These are phyloP conservation scores for Leptinotarsa juncta DNA, from an alignment of 2,888 invertebrate genomes.

Conservation along the genomic window DNA sequence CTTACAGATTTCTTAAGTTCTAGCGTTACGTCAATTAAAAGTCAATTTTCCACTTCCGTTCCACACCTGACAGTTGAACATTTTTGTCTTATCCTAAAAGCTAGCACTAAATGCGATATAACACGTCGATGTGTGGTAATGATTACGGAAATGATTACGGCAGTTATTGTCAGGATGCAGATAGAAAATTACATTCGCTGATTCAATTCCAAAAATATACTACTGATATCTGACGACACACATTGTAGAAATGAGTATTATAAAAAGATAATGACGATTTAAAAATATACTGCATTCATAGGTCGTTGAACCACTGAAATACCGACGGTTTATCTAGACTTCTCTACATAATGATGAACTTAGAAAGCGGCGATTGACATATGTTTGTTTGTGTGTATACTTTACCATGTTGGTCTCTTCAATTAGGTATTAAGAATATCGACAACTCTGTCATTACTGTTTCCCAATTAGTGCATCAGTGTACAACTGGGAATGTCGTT, in stretches of 20 bases:
- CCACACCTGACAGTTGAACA: too few relatives aligned
- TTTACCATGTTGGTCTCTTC: constrained; percentile 22
- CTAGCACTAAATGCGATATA: too few relatives aligned
- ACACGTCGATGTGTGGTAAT: too few relatives aligned
- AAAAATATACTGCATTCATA: constrained; percentile 45
- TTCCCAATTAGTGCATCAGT: constrained; percentile 9
- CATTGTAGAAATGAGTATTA: constrained; percentile 40
- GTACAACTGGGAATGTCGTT: not conserved
- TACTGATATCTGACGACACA: constrained; percentile 45
- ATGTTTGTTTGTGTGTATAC: constrained; percentile 17
- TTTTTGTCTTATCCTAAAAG: too few relatives aligned
- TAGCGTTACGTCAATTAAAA: too few relatives aligned
- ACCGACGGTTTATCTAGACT: constrained; percentile 28
- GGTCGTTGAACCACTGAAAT: constrained; percentile 43
- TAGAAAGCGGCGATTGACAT: constrained; percentile 29
- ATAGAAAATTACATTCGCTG: not conserved
- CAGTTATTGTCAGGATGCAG: not conserved
- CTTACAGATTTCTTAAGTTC: too few relatives aligned
- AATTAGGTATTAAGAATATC: constrained; percentile 7
- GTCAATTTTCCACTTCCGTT: too few relatives aligned
- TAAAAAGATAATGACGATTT: constrained; percentile 44
- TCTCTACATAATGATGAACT: constrained; percentile 27
- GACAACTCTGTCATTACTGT: constrained; percentile 5
- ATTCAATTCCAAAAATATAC: constrained; percentile 21
- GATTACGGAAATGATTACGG: too few relatives aligned